These are phyloP conservation scores for Diabrotica virgifera DNA, from an alignment of 1,140 invertebrate species.

Conservation along the genomic window DNA sequence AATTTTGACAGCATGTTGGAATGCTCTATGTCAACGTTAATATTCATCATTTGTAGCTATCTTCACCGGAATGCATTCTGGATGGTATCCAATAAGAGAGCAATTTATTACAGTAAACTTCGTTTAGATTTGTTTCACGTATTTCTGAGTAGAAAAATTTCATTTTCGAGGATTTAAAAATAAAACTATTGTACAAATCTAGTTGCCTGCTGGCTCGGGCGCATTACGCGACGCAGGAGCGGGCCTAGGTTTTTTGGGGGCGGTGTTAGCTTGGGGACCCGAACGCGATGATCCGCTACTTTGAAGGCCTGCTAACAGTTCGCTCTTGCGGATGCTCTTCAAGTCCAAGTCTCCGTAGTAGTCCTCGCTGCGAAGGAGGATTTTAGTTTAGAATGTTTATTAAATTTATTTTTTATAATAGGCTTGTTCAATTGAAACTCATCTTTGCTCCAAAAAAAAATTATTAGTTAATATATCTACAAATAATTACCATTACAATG, in stretches of 20 bases:
- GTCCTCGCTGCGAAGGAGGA: constrained; percentile 75
- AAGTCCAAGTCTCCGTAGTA: constrained; percentile 93
- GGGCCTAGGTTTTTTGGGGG: constrained; percentile 41
- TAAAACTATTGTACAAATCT: neutral
- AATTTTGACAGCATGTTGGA: too few relatives aligned
- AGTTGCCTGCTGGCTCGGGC: constrained; percentile 38
- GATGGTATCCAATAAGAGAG: neutral
- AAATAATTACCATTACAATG: too few relatives aligned
- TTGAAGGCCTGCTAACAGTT: constrained; percentile 75
- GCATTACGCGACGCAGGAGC: constrained; percentile 39
- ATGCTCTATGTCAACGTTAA: too few relatives aligned
- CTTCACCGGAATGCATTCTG: too few relatives aligned
- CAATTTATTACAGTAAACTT: neutral
- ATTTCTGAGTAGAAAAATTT: neutral
- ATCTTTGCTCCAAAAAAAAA: too few relatives aligned
- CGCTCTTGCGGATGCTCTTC: constrained; percentile 89
- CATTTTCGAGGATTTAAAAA: neutral
- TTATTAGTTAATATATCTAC: too few relatives aligned
- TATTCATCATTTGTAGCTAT: too few relatives aligned
- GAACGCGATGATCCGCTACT: constrained; percentile 57
- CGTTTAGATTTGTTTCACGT: neutral
- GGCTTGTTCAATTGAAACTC: too few relatives aligned
- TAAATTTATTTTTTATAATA: too few relatives aligned
- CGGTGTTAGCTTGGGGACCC: constrained; percentile 17
- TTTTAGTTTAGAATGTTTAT: neutral